Percentiles rank a stretch among this genome's conserved stretches.
These are phyloP conservation scores for Toxonevra muliebris DNA, from an alignment of 2,888 invertebrate genomes.

Conservation along the genomic window DNA sequence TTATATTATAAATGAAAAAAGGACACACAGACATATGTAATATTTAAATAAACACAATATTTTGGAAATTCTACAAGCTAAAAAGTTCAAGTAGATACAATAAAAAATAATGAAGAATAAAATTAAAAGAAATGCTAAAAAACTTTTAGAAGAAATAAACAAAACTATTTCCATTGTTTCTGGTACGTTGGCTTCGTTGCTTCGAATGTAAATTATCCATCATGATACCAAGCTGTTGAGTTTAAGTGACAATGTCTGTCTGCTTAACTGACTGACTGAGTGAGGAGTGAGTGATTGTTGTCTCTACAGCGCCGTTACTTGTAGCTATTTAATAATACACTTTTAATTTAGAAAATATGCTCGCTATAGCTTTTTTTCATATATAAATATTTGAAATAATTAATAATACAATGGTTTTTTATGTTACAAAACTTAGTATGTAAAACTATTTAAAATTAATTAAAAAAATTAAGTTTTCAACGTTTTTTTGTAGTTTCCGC, in stretches of 20 bases:
- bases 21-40: neutral
- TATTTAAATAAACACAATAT: neutral
- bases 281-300: neutral
- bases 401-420: too few relatives aligned
- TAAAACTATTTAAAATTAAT: too few relatives aligned
- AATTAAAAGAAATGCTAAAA: constrained; percentile 3
- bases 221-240: neutral
- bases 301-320: neutral
- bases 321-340: neutral
- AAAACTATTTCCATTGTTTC: neutral
- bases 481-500: too few relatives aligned
- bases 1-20: neutral
- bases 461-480: too few relatives aligned
- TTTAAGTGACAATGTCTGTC: too few relatives aligned
- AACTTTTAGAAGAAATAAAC: neutral
- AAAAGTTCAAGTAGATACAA: neutral
- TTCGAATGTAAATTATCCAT: neutral
- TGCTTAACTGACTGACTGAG: too few relatives aligned
- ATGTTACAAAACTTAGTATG: too few relatives aligned
- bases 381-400: too few relatives aligned
- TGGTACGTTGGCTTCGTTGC: neutral
- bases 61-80: neutral
- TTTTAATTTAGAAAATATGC: neutral
- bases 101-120: neutral
- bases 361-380: too few relatives aligned